Conservation (phyloP, 2,888 invertebrate species). For the Deladenus siricidicola region DNA sequence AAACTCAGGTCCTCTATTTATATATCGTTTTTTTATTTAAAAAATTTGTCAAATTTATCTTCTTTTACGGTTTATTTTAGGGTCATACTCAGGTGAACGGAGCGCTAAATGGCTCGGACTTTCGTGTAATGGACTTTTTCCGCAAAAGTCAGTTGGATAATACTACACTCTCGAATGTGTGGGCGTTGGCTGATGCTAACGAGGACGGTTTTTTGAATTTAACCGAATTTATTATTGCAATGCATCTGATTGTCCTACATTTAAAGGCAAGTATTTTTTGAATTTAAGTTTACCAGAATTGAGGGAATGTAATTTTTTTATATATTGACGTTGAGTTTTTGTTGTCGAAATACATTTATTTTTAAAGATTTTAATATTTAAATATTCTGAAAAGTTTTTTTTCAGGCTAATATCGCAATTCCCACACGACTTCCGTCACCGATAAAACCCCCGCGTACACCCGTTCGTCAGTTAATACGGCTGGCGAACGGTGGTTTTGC, state of each 20-base stretch:
- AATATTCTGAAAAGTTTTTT: neutral
- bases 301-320: neutral
- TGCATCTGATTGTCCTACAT: slow-evolving; percentile 52
- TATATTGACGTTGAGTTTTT: neutral
- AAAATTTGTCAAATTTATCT: too few relatives aligned
- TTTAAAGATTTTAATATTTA: neutral
- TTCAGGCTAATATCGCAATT: slow-evolving; percentile 27
- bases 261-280: slow-evolving; percentile 37
- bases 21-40: neutral
- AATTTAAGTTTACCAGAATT: neutral
- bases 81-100: slow-evolving; percentile 30
- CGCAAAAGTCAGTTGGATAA: slow-evolving; percentile 38
- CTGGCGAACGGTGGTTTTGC: slow-evolving; percentile 6
- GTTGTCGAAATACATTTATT: neutral
- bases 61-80: too few relatives aligned
- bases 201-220: slow-evolving; percentile 52
- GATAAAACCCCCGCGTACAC: slow-evolving; percentile 21
- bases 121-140: slow-evolving; percentile 43
- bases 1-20: slow-evolving; percentile 19
- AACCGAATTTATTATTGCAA: slow-evolving; percentile 50
- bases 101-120: slow-evolving; percentile 44
- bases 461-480: slow-evolving; percentile 12
- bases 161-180: slow-evolving; percentile 39
- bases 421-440: slow-evolving; percentile 35
- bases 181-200: slow-evolving; percentile 51